Percentiles rank a stretch among this genome's conserved stretches.
Conservation (phyloP, 2,797 vertebrate species). For the Glyptemys insculpta region DNA sequence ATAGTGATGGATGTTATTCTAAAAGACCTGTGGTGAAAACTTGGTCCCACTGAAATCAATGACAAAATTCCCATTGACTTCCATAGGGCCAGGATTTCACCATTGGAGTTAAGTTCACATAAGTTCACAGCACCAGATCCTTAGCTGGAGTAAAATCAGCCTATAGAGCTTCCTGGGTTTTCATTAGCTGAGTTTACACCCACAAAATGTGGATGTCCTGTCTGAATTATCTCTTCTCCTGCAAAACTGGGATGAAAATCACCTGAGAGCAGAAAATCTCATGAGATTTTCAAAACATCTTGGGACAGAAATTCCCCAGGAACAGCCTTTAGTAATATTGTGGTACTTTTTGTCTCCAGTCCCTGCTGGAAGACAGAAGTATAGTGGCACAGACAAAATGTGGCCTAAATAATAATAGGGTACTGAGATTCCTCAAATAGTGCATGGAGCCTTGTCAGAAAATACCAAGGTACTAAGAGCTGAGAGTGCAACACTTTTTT, state of each 20-base stretch:
- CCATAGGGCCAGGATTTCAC: background rate
- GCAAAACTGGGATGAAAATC: background rate
- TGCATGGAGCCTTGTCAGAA: background rate
- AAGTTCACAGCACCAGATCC: background rate
- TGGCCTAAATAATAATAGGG: accelerated
- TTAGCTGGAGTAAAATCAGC: background rate
- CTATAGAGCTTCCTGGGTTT: background rate
- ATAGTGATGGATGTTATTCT: background rate
- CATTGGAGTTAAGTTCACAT: background rate
- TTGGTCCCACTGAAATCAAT: background rate
- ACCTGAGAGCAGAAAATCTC: background rate
- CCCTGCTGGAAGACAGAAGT: accelerated
- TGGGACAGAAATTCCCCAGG: background rate
- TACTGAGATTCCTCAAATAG: background rate
- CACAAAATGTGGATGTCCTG: background rate
- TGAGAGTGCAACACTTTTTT: slow-evolving; percentile 55
- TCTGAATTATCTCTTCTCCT: background rate
- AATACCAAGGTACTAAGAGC: background rate
- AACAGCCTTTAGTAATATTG: background rate
- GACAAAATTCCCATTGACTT: background rate
- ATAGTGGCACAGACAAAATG: accelerated
- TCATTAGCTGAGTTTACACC: background rate
- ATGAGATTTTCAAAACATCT: background rate
- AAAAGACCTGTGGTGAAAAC: background rate
- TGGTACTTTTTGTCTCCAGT: accelerated